A percentile compares a stretch with the other conserved stretches of the same genome.
Conservation (phyloP, 2,113 vertebrate genomes). For the Enhydra lutris region DNA sequence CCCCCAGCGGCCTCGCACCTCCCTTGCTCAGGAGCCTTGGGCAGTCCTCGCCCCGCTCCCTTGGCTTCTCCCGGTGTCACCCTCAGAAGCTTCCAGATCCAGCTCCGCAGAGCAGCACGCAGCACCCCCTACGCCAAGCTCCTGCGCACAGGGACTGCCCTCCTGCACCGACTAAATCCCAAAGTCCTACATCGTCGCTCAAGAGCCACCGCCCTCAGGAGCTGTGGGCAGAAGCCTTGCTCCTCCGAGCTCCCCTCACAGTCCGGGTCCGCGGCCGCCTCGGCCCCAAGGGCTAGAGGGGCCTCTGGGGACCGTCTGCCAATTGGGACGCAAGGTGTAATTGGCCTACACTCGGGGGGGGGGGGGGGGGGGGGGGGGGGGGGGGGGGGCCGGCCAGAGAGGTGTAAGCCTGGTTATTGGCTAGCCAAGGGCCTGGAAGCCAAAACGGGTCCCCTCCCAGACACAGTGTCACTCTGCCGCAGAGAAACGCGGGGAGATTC, state of each 20-base stretch:
- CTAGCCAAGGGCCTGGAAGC: neutral
- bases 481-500: neutral
- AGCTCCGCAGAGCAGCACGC: neutral
- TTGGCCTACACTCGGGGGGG: neutral
- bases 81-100: neutral
- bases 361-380: too few species aligned
- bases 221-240: accelerated
- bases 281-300: neutral
- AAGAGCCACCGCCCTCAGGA: neutral
- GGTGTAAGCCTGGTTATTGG: neutral
- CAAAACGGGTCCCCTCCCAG: neutral
- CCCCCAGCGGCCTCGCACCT: neutral
- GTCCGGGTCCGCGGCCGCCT: neutral
- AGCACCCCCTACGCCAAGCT: neutral
- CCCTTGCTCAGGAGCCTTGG: neutral
- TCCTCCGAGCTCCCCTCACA: neutral
- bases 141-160: neutral
- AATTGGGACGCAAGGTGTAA: neutral
- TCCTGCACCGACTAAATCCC: neutral
- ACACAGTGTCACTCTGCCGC: neutral
- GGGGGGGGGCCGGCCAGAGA: neutral
- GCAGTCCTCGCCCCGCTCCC: accelerated
- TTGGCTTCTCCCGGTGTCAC: accelerated
- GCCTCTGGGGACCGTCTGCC: neutral
- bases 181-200: neutral